phyloP scores from a whole-genome alignment of 2,797 vertebrate species.

The Tympanoctomys barrerae region DNA sequence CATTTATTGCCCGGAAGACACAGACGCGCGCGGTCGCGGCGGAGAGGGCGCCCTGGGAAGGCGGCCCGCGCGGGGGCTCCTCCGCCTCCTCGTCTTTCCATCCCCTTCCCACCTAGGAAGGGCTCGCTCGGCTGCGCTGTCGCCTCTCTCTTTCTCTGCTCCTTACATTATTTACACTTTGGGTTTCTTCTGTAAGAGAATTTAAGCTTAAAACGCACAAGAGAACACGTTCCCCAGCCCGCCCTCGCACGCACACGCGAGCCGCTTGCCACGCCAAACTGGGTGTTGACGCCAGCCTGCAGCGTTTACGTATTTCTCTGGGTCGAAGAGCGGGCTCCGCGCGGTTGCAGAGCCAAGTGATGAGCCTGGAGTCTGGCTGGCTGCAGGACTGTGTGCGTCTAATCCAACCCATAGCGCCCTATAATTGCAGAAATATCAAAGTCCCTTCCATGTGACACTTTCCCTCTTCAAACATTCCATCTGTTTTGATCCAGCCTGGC shows the following conservation, averaged over 20 bases:
- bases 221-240: background rate
- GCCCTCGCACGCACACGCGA: background rate
- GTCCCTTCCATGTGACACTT: constrained; percentile 80
- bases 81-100: background rate
- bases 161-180: background rate
- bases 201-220: background rate
- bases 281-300: background rate
- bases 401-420: constrained; percentile 9
- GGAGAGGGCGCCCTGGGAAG: background rate
- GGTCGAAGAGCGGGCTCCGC: background rate
- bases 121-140: background rate
- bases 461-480: constrained; percentile 82
- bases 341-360: constrained; percentile 8
- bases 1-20: background rate
- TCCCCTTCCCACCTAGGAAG: background rate
- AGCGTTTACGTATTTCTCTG: background rate
- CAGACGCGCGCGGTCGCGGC: background rate
- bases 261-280: background rate
- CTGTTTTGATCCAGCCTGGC: constrained; percentile 84
- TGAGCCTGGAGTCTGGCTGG: background rate
- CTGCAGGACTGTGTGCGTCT: background rate
- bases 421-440: constrained; percentile 75
- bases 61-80: background rate
- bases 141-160: background rate
- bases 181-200: background rate